Evolutionary conservation across 1,140 invertebrate species (phyloP), one percentile per base, ranked within the genome.

Genomic region (Thalassaphorura encarpata): DNA sequence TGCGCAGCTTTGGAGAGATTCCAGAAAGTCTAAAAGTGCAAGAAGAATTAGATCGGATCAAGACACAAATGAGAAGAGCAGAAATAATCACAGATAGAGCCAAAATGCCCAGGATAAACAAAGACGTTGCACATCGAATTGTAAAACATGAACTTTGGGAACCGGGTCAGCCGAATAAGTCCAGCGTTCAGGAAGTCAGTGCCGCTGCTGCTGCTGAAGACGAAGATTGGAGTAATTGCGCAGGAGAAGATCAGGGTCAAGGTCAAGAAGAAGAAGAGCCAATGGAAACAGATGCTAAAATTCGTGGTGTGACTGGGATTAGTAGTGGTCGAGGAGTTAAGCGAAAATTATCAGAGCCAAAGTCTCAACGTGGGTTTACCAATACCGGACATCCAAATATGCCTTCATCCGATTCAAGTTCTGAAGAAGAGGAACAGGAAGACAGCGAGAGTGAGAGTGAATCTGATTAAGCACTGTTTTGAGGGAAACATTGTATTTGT

Each of bases 41-140:
- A 47, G 55, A 64, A 18, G 64, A 66, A 23, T 33, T 66, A 13
- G 59, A 62, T n/a, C 36, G 62, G 49, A 59, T 66, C 16, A 61
- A 60, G 24, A 40, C 52, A 19, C 46, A 57, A 36, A 64, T 58
- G 50, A n/a, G 52, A 11, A 26, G 62, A n/a, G 29, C 60, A 2
- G 55, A 64, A 43, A 23, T 51, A 39, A 66, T 66, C 40, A 48
- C 31, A 13, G 60, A 66, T 19, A 64, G 54, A 41, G 40, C 31
- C 21, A 52, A 55, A 33, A 54, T 52, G 49, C 49, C 54, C 3
- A 29, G 56, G 19, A 47, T 64, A 24, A 45, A 61, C n/a, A 56
- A 55, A 41, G 60, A 46, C 6, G 64, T 55, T 39, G 62, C 60
- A 1, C 18, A 55, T 42, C 56, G 63, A 4, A 61, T 62, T 21